Evolutionary conservation across 2,113 vertebrate species (phyloP).

Genomic region (Promerops cafer): DNA sequence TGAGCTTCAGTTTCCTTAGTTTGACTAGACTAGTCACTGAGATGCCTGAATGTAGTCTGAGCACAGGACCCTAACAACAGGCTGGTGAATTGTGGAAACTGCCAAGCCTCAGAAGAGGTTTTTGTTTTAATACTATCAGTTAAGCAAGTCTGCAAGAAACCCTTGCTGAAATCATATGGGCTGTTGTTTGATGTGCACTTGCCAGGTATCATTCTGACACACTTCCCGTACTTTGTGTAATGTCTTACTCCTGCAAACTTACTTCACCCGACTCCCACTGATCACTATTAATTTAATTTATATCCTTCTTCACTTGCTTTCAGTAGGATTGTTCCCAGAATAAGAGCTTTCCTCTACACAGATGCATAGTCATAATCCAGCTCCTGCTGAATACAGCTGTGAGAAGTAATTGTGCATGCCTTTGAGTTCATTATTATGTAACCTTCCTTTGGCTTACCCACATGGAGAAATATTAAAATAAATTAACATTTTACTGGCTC

Average conservation of each 20-base stretch:
- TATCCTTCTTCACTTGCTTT: not conserved
- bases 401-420: not conserved
- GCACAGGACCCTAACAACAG: not conserved
- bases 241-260: not conserved
- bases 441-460: constrained; percentile 31
- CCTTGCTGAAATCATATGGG: not conserved
- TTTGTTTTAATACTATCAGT: not conserved
- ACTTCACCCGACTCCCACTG: not conserved
- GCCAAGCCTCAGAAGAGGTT: not conserved
- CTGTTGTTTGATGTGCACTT: not conserved
- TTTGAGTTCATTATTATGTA: constrained; percentile 24
- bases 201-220: not conserved
- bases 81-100: not conserved
- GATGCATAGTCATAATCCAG: not conserved
- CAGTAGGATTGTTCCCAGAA: not conserved
- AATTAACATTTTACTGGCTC: constrained; percentile 73
- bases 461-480: constrained; percentile 70
- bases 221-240: not conserved
- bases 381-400: not conserved
- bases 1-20: not conserved
- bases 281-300: not conserved
- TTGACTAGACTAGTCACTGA: not conserved
- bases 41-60: not conserved
- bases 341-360: not conserved
- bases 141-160: not conserved